Conservation (phyloP, 2,797 vertebrate genomes). For the Sebastes matsubarae region DNA sequence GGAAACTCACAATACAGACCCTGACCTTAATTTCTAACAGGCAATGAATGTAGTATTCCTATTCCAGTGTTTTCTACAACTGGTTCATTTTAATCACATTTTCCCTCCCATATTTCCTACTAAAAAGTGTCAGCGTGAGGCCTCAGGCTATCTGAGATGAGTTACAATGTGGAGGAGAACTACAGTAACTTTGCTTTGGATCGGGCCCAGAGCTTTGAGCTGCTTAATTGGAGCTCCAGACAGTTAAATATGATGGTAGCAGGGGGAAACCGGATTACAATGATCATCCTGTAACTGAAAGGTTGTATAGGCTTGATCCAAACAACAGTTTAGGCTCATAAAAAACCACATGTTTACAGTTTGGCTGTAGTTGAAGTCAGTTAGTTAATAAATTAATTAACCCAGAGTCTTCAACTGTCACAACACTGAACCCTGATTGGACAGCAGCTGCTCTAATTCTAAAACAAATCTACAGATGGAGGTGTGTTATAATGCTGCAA, state of each 20-base stretch:
- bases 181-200: not conserved
- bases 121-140: not conserved
- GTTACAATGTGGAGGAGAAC: slow-evolving; percentile 1
- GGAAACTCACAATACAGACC: not conserved
- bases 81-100: slow-evolving; percentile 1
- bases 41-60: not conserved
- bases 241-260: not conserved
- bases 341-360: not conserved
- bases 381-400: not conserved
- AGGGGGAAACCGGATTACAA: not conserved
- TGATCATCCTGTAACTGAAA: not conserved
- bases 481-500: not conserved
- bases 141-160: not conserved
- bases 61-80: not conserved
- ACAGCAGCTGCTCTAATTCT: not conserved
- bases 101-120: not conserved
- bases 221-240: not conserved
- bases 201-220: not conserved
- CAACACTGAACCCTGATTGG: not conserved
- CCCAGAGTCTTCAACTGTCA: not conserved
- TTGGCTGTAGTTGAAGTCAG: not conserved
- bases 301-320: not conserved
- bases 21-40: not conserved
- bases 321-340: not conserved
- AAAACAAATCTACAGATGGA: not conserved